Percentiles rank a stretch among this genome's conserved stretches.
Conservation (phyloP, 2,797 vertebrate genomes). For the Pantherophis alleghaniensis region DNA sequence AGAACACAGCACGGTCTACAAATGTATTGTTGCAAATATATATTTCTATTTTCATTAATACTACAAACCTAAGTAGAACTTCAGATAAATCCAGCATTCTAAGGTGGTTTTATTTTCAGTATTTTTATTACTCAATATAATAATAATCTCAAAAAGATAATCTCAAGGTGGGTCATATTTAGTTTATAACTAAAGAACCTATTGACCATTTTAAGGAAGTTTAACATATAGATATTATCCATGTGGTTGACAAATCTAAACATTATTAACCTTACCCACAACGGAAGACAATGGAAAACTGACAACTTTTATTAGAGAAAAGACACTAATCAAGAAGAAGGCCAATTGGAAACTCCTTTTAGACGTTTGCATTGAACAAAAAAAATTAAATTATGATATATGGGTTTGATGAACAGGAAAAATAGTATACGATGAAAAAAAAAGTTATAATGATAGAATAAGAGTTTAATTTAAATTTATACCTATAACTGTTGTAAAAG, state of each 20-base stretch:
- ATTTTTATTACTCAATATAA: background rate
- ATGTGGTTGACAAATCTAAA: background rate
- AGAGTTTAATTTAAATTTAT: background rate
- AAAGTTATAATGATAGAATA: background rate
- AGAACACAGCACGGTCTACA: background rate
- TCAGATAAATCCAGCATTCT: background rate
- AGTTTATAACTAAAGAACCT: background rate
- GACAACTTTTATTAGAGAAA: background rate
- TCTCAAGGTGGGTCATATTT: background rate
- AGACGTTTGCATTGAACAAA: background rate
- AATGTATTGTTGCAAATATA: background rate
- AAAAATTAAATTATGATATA: background rate
- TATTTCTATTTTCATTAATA: background rate
- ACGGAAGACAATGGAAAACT: background rate
- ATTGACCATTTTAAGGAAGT: background rate
- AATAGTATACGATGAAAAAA: background rate
- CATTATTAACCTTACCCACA: background rate
- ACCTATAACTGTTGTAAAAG: background rate
- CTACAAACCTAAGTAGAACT: background rate
- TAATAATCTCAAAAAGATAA: no score
- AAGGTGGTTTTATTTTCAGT: background rate
- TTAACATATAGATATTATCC: background rate
- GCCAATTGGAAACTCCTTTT: background rate
- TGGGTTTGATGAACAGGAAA: background rate
- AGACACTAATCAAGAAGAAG: background rate